Percentiles rank a stretch among this genome's conserved stretches.
phyloP scores from a whole-genome alignment of 2,797 vertebrate species.

The Sebastolobus altivelis region DNA sequence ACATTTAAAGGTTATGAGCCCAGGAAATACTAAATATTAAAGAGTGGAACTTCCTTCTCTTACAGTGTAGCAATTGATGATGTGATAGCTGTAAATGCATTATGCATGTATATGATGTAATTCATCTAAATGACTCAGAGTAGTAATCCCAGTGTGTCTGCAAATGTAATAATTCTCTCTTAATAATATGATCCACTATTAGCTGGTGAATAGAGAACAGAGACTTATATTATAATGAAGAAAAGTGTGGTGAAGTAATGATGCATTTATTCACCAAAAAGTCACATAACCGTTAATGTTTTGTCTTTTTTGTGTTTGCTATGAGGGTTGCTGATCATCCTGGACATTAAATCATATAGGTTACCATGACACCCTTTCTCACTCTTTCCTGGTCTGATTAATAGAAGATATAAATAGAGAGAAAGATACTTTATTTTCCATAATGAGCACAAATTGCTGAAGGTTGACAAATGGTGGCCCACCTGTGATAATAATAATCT shows the following conservation, averaged over 20 bases:
- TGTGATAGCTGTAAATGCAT: conserved; percentile 10
- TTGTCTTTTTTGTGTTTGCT: conserved; percentile 7
- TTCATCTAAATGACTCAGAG: not conserved
- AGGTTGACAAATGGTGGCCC: conserved; percentile 12
- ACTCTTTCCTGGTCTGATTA: not conserved
- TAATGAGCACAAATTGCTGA: not conserved
- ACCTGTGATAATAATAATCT: conserved; percentile 31
- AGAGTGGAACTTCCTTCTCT: not conserved
- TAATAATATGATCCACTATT: not conserved
- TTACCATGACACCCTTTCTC: not conserved
- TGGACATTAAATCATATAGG: not conserved
- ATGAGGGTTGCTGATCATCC: not conserved
- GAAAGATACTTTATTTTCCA: not conserved
- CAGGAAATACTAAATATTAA: not conserved
- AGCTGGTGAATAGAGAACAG: conserved; percentile 10
- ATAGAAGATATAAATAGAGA: not conserved
- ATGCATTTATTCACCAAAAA: conserved; percentile 7
- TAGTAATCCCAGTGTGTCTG: not conserved
- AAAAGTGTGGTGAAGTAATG: conserved; percentile 43
- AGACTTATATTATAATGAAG: not conserved
- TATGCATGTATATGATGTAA: not conserved
- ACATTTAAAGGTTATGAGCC: not conserved
- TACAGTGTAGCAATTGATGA: not conserved
- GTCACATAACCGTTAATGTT: not conserved
- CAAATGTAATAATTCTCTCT: not conserved